Base-by-base conservation (phyloP, 2,797 vertebrate species). In the Eurystomus glaucurus region DNA sequence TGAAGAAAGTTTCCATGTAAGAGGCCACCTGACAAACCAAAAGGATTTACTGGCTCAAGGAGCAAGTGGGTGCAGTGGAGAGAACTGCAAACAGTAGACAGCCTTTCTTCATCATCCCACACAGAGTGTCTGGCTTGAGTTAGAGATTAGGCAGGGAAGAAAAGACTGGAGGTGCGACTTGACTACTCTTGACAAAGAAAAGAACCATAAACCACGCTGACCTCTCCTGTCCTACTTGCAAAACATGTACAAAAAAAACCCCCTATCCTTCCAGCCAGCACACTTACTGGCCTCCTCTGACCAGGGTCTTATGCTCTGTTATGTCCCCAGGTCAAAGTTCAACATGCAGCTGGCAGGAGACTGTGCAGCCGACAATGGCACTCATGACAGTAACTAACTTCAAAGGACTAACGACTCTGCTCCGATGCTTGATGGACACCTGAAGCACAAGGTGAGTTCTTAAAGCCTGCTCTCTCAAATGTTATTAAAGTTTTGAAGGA, bases 1-100 rank as follows among this genome's bases (percentile, higher is more conserved):
- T 46, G 20, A 58, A 94, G 48, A 80, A 86, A 93, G 28, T 64
- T 96, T 71, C 84, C 69, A 83, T 60, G 26, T 45, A 71, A 92
- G 78, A 75, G 91, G 87, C 74, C 86, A 94, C 62, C 72, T 72
- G 82, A 88, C 74, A 95, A 88, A 88, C 20, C 11, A 6, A 29
- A 85, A 90, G 85, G 70, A 88, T 94, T 98, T 97, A 94, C 60
- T 83, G 92, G 69, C 86, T 85, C 58, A 37, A 29, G 9, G 74
- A 93, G 68, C 62, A 81, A 94, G 79, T 22, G 51, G 45, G 78
- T 71, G 65, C 87, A 76, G 70, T 5, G 21, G 51, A 74, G 50
- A 83, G 87, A 91, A 46, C 17, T 37, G 79, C 51, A 57, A 79
- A 54, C n/a, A 61, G 78, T 8, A 46, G 55, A 76, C 41, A 72